Evolutionary conservation across 2,797 vertebrate species (phyloP), one percentile per base, ranked within the genome.

Genomic region (Paguma larvata): DNA sequence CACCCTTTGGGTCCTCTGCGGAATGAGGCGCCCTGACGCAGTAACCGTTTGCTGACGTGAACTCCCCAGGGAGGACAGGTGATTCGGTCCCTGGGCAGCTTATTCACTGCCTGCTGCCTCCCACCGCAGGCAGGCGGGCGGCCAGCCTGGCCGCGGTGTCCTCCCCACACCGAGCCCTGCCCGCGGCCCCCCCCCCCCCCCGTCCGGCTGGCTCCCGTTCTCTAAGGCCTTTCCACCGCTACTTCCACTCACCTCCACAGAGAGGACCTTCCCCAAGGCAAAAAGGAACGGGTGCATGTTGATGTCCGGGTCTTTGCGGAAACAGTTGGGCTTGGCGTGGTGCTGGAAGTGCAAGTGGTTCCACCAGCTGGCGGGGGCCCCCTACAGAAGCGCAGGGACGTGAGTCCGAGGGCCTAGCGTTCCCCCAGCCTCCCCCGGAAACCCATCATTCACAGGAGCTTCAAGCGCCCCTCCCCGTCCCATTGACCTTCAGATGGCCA

Each of bases 341-440:
- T 99, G 99, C 80, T 99, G 99, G 97, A 99, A 99, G 92, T 99
- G 99, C 91, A 99, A n/a, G 89, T 99, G 99, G 85, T 99, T 99
- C 99, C 99, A 99, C 99, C 99, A 99, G 18, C 99, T 99, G 95
- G 99, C 99, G 0, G 99, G 99, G 19, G 98, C 99, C 70, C 99
- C 99, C 99, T 99, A 80, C 19, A 92, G 63, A 95, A 82, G 44
- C 67, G 14, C 48, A 1, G 68, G 85, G 86, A 89, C 51, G 13
- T 30, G 85, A 16, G 18, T 6, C 56, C 9, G 56, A 51, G 23
- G 77, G 46, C 30, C 32, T 19, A 18, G 46, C 0, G 7, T 1
- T 11, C 18, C 18, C 25, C 13, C 8, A 0, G 0, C 2, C 38
- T 21, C 44, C 0, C 44, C 46, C 1, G 13, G 15, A 73, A 94